Evolutionary conservation across 64 coral and sea anemone species (phyloP).

Genomic region (Hydrozoanthus tunicans): DNA sequence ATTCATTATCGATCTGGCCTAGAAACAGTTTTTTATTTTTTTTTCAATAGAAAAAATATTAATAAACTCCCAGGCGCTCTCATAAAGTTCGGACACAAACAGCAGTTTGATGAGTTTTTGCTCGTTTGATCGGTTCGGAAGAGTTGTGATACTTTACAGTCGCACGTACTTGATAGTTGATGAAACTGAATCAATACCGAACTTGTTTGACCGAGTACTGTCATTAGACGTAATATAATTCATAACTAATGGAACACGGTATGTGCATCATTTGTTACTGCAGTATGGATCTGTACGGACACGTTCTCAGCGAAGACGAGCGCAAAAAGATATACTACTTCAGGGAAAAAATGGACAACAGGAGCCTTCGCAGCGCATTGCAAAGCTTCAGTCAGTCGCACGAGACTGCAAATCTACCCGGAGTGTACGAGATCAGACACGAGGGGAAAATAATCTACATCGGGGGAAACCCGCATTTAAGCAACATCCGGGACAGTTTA

Average conservation of each 20-base stretch:
- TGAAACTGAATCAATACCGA: no score
- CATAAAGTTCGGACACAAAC: no score
- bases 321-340: constrained; percentile 63
- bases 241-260: background rate
- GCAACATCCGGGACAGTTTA: constrained; percentile 81
- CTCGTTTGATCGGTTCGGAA: no score
- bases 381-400: constrained; percentile 74
- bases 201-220: background rate
- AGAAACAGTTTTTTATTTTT: no score
- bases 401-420: constrained; percentile 65
- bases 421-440: constrained; percentile 87
- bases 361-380: constrained; percentile 64
- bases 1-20: no score
- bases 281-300: constrained; percentile 73
- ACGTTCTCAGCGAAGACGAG: constrained; percentile 70
- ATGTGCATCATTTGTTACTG: background rate
- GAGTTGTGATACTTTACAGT: no score
- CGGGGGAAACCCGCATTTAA: constrained; percentile 70
- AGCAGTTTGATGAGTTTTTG: no score
- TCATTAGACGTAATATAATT: background rate
- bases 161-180: no score
- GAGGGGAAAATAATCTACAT: constrained; percentile 82
- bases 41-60: no score
- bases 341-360: constrained; percentile 72
- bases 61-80: no score